Base-by-base conservation (phyloP, 2,888 invertebrate genomes). In the Adineta ricciae region DNA sequence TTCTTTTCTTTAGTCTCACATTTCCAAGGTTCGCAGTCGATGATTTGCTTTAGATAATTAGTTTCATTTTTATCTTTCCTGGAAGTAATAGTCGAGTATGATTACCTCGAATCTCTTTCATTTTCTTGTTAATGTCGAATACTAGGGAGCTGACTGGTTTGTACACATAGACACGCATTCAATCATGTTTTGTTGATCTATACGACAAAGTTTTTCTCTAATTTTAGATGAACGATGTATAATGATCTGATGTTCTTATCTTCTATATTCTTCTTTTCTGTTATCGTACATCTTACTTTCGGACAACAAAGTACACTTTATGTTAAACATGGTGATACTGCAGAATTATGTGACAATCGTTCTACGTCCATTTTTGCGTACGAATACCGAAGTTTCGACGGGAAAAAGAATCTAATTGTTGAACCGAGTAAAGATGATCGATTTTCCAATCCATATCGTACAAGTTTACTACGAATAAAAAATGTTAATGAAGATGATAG, bases 311-410 rank as follows among this genome's bases (percentile, higher is more conserved):
- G 32, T 41, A 78, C 24, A n/a, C 1, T 78, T 8, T 78, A 78
- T 78, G 78, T 41, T 41, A 41, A 41, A 78, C 38, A n/a, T 41
- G 78, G 78, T n/a, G 78, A 78, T 38, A 78, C 24, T n/a, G 11
- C n/a, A 41, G 78, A 78, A 78, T 41, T 78, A 78, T 78, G 78
- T 78, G 78, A 78, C 41, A 78, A 78, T 78, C 78, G 78, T 78
- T 24, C 78, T 24, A 78, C 78, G 24, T 78, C 24, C 5, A 78
- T 78, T 41, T 78, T 41, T 78, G 78, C 78, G 38, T 78, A 78
- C 41, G 78, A 78, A 41, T 78, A 41, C 41, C 38, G 41, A 24
- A 78, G 78, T 78, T 78, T 78, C 14, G 78, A 78, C n/a, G n/a
- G 14, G 3, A 78, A 41, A 32, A 78, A 78, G 41, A 78, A 41